These are phyloP conservation scores for Laticauda laticaudata DNA, from an alignment of 2,113 vertebrate genomes.

Conservation along the genomic window DNA sequence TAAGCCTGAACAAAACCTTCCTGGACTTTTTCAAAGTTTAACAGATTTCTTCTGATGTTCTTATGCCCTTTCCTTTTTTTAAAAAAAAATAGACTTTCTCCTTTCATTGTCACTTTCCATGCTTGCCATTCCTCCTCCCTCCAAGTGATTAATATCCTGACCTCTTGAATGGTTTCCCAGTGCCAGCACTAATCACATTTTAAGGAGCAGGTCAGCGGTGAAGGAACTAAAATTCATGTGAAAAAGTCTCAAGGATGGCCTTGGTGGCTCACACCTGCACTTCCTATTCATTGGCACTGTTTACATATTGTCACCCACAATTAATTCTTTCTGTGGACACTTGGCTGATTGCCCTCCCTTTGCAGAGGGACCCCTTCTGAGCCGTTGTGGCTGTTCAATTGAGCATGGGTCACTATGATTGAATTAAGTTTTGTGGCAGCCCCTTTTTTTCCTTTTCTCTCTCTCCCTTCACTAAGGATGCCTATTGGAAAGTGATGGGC, in stretches of 20 bases:
- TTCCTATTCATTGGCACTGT: slow-evolving; percentile 78
- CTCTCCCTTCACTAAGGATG: slow-evolving; percentile 65
- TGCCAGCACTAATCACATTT: slow-evolving; percentile 71
- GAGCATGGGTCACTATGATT: slow-evolving; percentile 78
- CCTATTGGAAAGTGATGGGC: slow-evolving; percentile 69
- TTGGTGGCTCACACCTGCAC: slow-evolving; percentile 79
- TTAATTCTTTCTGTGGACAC: slow-evolving; percentile 79
- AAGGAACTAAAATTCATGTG: slow-evolving; percentile 72
- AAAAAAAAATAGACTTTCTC: slow-evolving; percentile 56
- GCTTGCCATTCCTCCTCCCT: slow-evolving; percentile 42
- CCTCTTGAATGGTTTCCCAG: slow-evolving; percentile 70
- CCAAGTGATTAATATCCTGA: slow-evolving; percentile 66
- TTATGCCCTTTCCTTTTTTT: slow-evolving; percentile 55
- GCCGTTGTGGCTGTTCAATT: slow-evolving; percentile 84
- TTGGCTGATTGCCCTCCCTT: slow-evolving; percentile 70
- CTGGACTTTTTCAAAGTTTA: background rate
- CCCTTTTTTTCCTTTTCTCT: slow-evolving; percentile 26
- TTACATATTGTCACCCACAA: slow-evolving; percentile 82
- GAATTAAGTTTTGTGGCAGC: slow-evolving; percentile 75
- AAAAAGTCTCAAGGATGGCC: slow-evolving; percentile 72
- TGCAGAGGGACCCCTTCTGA: slow-evolving; percentile 77
- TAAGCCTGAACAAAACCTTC: background rate
- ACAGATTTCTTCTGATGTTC: background rate
- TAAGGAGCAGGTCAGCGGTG: slow-evolving; percentile 71
- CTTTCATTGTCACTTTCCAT: slow-evolving; percentile 51